These are phyloP conservation scores for Agriotes lineatus DNA, from an alignment of 2,888 invertebrate genomes.

Conservation along the genomic window DNA sequence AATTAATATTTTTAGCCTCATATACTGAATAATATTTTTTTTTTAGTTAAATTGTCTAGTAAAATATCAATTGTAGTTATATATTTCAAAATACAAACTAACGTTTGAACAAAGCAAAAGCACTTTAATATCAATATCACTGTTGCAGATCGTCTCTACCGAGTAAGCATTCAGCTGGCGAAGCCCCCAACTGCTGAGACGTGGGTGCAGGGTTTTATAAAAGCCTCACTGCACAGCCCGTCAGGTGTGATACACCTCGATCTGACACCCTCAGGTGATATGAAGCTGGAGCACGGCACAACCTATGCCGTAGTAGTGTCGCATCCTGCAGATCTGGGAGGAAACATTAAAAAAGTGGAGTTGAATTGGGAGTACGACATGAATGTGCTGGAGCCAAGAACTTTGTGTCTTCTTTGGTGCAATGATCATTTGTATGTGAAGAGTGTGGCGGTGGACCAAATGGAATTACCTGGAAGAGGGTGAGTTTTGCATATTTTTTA, in stretches of 20 bases:
- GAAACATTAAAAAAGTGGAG: conserved; percentile 80
- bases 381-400: conserved; percentile 84
- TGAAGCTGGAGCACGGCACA: conserved; percentile 80
- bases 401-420: conserved; percentile 86
- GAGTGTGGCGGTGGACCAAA: conserved; percentile 80
- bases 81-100: no score
- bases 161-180: conserved; percentile 82
- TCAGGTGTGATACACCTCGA: conserved; percentile 81
- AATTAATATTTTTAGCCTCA: no score
- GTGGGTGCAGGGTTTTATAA: conserved; percentile 86
- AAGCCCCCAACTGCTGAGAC: conserved; percentile 83
- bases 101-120: no score
- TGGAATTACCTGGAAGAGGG: conserved; percentile 83
- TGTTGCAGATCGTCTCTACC: conserved; percentile 78
- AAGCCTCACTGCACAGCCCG: conserved; percentile 82
- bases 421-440: conserved; percentile 85
- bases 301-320: conserved; percentile 81
- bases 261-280: conserved; percentile 75
- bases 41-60: no score
- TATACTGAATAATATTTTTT: no score
- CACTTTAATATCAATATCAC: no score
- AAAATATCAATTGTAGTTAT: no score
- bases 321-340: conserved; percentile 79
- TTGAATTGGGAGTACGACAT: conserved; percentile 87
- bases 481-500: conserved; percentile 64